Conservation (phyloP, 2,797 vertebrate genomes). For the Hippoglossus hippoglossus region DNA sequence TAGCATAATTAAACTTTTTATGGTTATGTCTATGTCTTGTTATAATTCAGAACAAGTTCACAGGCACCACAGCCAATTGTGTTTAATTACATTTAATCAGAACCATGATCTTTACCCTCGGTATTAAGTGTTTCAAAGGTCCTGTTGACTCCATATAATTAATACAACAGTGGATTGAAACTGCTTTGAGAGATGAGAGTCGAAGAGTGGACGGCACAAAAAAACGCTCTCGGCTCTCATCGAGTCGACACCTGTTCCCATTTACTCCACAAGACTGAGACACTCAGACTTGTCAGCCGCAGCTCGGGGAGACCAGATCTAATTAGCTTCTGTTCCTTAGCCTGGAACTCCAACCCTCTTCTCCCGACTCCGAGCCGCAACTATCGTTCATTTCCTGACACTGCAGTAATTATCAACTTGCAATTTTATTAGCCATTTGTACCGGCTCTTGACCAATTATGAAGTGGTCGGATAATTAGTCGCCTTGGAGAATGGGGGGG, state of each 20-base stretch:
- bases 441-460: slow-evolving; percentile 68
- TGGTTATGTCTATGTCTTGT: too few relatives aligned
- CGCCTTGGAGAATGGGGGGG: slow-evolving; percentile 34
- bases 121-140: slow-evolving; percentile 5
- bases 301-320: slow-evolving; percentile 60
- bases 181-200: not conserved
- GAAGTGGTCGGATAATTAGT: slow-evolving; percentile 67
- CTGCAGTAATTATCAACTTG: slow-evolving; percentile 66
- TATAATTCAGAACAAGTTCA: not conserved
- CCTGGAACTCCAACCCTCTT: slow-evolving; percentile 42
- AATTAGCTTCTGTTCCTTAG: slow-evolving; percentile 68
- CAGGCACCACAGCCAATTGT: not conserved
- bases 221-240: slow-evolving; percentile 28
- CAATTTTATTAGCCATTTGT: slow-evolving; percentile 67
- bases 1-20: too few relatives aligned
- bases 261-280: slow-evolving; percentile 52
- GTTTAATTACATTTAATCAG: not conserved
- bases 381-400: slow-evolving; percentile 60
- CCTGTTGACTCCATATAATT: slow-evolving; percentile 9
- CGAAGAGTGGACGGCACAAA: slow-evolving; percentile 9
- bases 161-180: not conserved
- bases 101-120: not conserved
- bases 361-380: slow-evolving; percentile 37
- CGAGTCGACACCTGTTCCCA: slow-evolving; percentile 55
- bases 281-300: slow-evolving; percentile 49